Evolutionary conservation across 2,113 vertebrate genomes (phyloP).

Genomic region (Ornithorhynchus anatinus): DNA sequence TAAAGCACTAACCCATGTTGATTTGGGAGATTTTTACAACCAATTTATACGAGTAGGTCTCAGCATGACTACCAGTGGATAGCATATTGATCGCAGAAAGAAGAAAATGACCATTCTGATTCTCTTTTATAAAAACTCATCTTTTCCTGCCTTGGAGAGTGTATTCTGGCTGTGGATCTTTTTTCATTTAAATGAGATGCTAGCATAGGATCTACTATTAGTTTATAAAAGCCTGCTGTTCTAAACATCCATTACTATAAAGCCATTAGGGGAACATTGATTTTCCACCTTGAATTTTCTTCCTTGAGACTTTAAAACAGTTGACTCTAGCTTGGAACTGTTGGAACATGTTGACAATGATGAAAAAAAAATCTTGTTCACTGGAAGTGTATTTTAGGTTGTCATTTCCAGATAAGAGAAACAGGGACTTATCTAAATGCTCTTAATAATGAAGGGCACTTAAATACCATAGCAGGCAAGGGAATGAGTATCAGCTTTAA

Average conservation of each 20-base stretch:
- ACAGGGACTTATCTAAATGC: not conserved
- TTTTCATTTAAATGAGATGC: conserved; percentile 60
- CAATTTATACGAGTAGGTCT: not conserved
- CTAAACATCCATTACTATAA: conserved; percentile 59
- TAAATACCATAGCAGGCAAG: too few relatives aligned
- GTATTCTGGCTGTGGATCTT: conserved; percentile 20
- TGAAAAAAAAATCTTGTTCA: not conserved
- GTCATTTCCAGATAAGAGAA: not conserved
- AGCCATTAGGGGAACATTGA: conserved; percentile 58
- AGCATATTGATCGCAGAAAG: conserved; percentile 7
- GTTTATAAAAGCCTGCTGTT: conserved; percentile 57
- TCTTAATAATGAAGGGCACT: not conserved
- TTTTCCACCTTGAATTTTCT: conserved; percentile 55
- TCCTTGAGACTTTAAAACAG: conserved; percentile 56
- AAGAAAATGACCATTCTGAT: conserved; percentile 42
- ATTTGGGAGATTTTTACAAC: not conserved
- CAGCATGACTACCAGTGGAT: not conserved
- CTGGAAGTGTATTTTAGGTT: not conserved
- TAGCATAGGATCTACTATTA: conserved; percentile 27
- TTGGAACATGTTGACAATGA: conserved; percentile 26
- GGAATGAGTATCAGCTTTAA: too few relatives aligned
- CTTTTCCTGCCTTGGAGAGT: conserved; percentile 6
- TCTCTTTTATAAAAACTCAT: conserved; percentile 26
- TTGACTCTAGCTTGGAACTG: conserved; percentile 50
- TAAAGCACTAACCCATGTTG: not conserved